Evolutionary conservation across 2,888 invertebrate species (phyloP), one percentile per base, ranked within the genome.

Genomic region (Belgica antarctica): DNA sequence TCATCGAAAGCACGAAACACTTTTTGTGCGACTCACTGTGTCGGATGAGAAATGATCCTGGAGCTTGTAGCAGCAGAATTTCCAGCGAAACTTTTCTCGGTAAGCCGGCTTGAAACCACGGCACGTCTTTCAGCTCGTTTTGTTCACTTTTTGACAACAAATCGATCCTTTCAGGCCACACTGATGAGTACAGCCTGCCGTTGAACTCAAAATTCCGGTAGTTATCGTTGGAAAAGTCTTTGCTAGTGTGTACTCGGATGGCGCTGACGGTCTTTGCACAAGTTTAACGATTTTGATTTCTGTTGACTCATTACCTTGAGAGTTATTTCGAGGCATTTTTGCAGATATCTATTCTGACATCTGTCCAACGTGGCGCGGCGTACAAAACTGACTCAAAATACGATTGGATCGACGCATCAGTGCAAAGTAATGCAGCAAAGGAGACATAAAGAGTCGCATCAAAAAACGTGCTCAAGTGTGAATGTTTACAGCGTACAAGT

Each of bases 51-150:
- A 97, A 97, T 62, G 96, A 90, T 71, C 97, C 97, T 72, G 94
- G 91, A 73, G 90, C 90, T 81, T 95, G 93, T 74, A 91, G 89
- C 72, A 88, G 86, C 74, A 97, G 83, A 74, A 96, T 93, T 80
- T 96, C 95, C 75, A 96, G 81, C 7, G 96, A 95, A 75, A 95
- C 94, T 80, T 88, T 96, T 84, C 96, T 86, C 4, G 96, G 96
- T 76, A 96, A 94, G 17, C 96, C 96, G 66, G 95, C 94, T 80
- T 96, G 96, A 81, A 94, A 96, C 96, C 96, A 96, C 7, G 95
- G 92, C 62, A 95, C 94, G 72, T 90, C 86, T 61, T 92, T 83
- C 71, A 94, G 85, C 76, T 91, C 90, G 73, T 92, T 92, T 77
- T 92, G 92, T 77, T 86, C 86, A n/a, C 25, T 24, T n/a, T 41